Conservation (phyloP, 2,113 vertebrate genomes). For the Vulpes vulpes region DNA sequence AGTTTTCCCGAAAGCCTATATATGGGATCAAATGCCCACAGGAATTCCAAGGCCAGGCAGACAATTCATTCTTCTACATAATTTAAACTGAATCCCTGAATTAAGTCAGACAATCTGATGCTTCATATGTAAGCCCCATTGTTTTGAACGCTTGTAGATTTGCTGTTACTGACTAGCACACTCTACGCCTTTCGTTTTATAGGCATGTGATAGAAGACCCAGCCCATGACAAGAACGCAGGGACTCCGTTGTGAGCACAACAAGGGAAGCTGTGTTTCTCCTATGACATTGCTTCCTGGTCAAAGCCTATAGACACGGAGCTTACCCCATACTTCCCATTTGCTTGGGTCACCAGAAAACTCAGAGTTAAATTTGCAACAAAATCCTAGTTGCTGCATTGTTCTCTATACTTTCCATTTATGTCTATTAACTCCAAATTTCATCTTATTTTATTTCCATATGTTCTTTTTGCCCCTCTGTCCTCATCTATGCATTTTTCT, state of each 20-base stretch:
- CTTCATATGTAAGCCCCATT: neutral
- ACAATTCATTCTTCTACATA: neutral
- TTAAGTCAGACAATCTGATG: neutral
- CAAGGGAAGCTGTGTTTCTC: neutral
- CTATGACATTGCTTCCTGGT: neutral
- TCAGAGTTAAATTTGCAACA: constrained; percentile 13
- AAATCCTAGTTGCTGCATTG: neutral
- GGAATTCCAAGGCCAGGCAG: neutral
- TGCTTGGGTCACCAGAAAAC: constrained; percentile 13
- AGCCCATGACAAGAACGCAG: neutral
- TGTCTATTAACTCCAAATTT: neutral
- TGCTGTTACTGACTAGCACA: neutral
- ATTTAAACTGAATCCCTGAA: neutral
- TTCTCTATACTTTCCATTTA: neutral
- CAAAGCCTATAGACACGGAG: neutral
- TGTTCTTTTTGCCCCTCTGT: neutral
- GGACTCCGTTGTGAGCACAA: neutral
- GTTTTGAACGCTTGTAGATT: neutral
- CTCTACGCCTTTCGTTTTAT: neutral
- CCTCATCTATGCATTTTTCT: constrained; percentile 34
- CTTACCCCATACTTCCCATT: neutral
- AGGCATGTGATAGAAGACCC: neutral
- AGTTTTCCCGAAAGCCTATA: neutral
- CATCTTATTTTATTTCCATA: neutral
- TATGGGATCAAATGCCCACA: neutral